Evolutionary conservation across 2,797 vertebrate genomes (phyloP), one percentile per base, ranked within the genome.

Genomic region (Trachurus trachurus): DNA sequence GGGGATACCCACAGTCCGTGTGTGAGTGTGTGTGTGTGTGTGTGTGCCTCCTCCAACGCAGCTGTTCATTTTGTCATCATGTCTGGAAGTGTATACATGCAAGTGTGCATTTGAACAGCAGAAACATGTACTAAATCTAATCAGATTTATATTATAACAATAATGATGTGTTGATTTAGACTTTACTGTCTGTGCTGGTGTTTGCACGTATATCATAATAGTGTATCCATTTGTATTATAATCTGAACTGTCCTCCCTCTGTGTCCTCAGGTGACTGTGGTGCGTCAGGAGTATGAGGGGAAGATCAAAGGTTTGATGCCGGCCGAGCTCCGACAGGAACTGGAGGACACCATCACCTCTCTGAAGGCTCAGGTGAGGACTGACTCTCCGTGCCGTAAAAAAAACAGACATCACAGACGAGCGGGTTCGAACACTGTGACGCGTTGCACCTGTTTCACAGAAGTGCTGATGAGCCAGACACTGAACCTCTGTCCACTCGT

Each of bases 311-410:
- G 97, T 60, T 74, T 99, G 92, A 96, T 99, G 96, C 98, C 98
- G 4, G 94, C 93, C 1, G 96, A 96, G 76, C 83, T 97, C 66
- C 94, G 94, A 78, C 94, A 96, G 87, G 97, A 99, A 63, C 94
- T 98, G 58, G 98, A 99, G 93, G 97, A 98, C 88, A 99, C 96
- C 81, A 99, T 99, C 91, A 82, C 90, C 50, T 98, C 98, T 57
- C 95, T 99, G 53, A 98, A 97, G 93, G 96, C 97, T 83, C 98
- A 99, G 98, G 98, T 98, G 94, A 89, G 85, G 68, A 2, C 16
- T 8, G 37, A 53, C 37, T 49, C 31, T 34, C 31, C 6, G 31
- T 34, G 26, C 45, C 17, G 42, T 44, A 4, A n/a, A n/a, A n/a
- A n/a, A n/a, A n/a, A n/a, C 42, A 44, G 16, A 44, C 13, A 16